A percentile compares a stretch with the other conserved stretches of the same genome.
These are phyloP conservation scores for Ursus arctos DNA, from an alignment of 2,113 vertebrate genomes.

Conservation along the genomic window DNA sequence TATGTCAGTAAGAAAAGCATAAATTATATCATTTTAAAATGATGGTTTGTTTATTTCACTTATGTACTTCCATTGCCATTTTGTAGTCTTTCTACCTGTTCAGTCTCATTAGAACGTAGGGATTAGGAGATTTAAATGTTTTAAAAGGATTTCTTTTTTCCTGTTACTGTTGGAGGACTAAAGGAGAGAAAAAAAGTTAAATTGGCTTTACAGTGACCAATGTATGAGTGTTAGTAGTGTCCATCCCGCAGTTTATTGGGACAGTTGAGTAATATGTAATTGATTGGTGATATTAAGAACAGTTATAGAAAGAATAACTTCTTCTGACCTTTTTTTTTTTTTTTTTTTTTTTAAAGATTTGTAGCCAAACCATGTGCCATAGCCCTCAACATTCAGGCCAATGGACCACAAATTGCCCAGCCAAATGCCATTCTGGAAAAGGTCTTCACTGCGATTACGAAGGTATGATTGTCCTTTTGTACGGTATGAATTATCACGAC, in stretches of 20 bases:
- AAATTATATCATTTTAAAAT: not conserved
- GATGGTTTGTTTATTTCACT: not conserved
- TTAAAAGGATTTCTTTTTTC: constrained; percentile 19
- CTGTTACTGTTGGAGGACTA: not conserved
- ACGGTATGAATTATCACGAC: not conserved
- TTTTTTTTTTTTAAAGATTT: constrained; percentile 89
- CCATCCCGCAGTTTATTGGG: not conserved
- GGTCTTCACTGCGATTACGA: constrained; percentile 99
- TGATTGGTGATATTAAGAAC: constrained; percentile 12
- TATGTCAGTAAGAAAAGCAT: not conserved
- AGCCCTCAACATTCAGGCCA: constrained; percentile 97
- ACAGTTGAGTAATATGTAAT: not conserved
- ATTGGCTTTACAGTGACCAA: not conserved
- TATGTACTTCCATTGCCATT: not conserved
- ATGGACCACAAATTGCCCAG: constrained; percentile 96
- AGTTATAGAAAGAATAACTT: constrained; percentile 72
- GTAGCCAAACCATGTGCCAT: constrained; percentile 98
- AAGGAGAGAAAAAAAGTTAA: not conserved
- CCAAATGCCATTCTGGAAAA: constrained; percentile 99
- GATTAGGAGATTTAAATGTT: not conserved
- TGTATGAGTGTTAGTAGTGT: not conserved
- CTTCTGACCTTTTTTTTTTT: constrained; percentile 31
- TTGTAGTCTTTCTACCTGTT: not conserved
- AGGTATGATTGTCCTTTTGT: constrained; percentile 88
- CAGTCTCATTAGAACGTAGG: not conserved